Evolutionary conservation across 2,113 vertebrate species (phyloP), one percentile per base, ranked within the genome.

Genomic region (Aythya baeri): DNA sequence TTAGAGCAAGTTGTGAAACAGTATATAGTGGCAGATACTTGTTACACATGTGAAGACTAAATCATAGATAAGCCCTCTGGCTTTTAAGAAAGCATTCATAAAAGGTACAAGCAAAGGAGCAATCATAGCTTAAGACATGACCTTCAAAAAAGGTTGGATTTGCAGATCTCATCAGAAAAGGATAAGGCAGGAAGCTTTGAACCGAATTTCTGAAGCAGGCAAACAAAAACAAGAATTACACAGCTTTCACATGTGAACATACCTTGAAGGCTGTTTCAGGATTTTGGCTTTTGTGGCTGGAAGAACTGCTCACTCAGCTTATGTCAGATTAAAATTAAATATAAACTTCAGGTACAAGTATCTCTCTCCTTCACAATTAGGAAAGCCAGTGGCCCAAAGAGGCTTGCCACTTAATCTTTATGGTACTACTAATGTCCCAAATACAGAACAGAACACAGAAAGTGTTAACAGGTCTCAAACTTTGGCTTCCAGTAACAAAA

Each of bases 271-370:
- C 32, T 78, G 20, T 13, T 83, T n/a, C 21, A 63, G 34, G 25
- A 7, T 76, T 90, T 83, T 74, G 72, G 70, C 43, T 85, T 88
- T 81, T 67, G 83, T 34, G 29, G 68, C 73, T 91, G 76, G 86
- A 81, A 94, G 76, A 95, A 96, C 93, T 77, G 61, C 91, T 81
- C 90, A 63, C 76, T 94, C 88, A 59, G 25, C 59, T 79, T 57
- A 74, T 6, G 22, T 52, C 67, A 93, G 36, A 59, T 15, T 11
- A 78, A 95, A 95, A 66, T 11, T 27, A 89, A 92, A 62, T 52
- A 63, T 65, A 32, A 81, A 43, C 38, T 83, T 63, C 80, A 54
- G 7, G 13, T 59, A 78, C 32, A 77, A 58, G 12, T 67, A 88
- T 61, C 22, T 65, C 54, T 11, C 13, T 77, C 25, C 63, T 76